These are phyloP conservation scores for Globia sparganii DNA, from an alignment of 2,888 invertebrate species.

Conservation along the genomic window DNA sequence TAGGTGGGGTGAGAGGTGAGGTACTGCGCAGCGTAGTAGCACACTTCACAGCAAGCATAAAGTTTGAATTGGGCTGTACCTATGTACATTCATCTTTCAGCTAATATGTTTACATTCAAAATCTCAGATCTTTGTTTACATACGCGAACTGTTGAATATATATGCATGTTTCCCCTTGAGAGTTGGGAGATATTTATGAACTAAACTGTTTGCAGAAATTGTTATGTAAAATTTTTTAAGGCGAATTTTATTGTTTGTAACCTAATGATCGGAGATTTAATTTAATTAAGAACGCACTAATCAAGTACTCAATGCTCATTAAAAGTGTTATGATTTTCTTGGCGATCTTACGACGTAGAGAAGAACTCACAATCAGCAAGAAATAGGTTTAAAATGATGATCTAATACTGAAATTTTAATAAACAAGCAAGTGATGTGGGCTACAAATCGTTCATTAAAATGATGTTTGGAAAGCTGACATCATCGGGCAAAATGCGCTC, in stretches of 20 bases:
- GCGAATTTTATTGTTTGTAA: neutral
- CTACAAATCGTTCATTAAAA: slow-evolving; percentile 43
- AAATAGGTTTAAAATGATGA: too few species aligned
- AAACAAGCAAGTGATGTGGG: slow-evolving; percentile 30
- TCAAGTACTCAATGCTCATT: neutral
- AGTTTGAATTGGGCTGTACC: neutral
- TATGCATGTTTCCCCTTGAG: slow-evolving; percentile 38
- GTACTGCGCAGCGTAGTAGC: neutral
- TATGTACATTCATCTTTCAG: slow-evolving; percentile 31
- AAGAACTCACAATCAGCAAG: neutral
- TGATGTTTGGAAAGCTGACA: slow-evolving; percentile 24
- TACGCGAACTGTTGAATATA: slow-evolving; percentile 38
- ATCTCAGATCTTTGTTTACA: slow-evolving; percentile 49
- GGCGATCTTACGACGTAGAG: neutral
- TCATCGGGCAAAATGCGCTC: neutral
- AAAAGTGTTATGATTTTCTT: neutral
- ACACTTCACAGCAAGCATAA: neutral
- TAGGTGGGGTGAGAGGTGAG: neutral
- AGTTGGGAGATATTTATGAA: neutral
- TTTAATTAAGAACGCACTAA: neutral
- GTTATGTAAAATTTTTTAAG: neutral
- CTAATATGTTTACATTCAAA: slow-evolving; percentile 55
- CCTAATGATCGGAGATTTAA: neutral
- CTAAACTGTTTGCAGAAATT: neutral
- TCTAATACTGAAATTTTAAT: slow-evolving; percentile 9